Base-by-base conservation (phyloP, 2,888 invertebrate species). In the Tuberolachnus salignus region DNA sequence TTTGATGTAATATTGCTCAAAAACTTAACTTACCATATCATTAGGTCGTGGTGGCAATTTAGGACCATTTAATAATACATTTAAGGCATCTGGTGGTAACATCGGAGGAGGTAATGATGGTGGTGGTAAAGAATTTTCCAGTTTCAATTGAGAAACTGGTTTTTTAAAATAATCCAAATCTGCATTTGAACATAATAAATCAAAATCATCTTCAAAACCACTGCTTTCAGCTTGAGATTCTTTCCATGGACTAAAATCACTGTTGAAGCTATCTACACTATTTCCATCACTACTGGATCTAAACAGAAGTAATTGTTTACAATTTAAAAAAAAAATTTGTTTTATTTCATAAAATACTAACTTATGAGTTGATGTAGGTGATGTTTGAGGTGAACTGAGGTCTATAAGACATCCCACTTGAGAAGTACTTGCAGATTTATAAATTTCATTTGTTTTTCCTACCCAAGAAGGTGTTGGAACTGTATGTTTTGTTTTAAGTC, bases 131-230 rank as follows among this genome's bases (percentile, higher is more conserved):
- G 81, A 74, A 51, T 46, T 81, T 71, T 75, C 75, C 57, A 55
- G 80, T 49, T 61, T 78, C 9, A 71, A 44, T 16, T 72, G 61
- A 8, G 81, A 53, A 21, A 78, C 21, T 9, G 64, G 53, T 21
- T 73, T 73, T 72, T 80, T 80, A 10, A 67, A 71, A 59, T 61
- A 61, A 75, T 83, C 82, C 46, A 82, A 80, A 64, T 81, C 80
- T 69, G 51, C 69, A 21, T 74, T 70, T 13, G 81, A 75, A 80
- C 70, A 80, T 61, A 80, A 90, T 64, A 90, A 87, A 84, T 92
- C 92, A 85, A 92, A 92, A 84, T 94, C 93, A 86, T 93, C 94
- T 85, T 94, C 94, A 84, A 94, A 94, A 4, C 92, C 92, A 86
- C 92, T 92, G 86, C 92, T 92, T 84, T 92, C 92, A 61, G 91